Base-by-base conservation (phyloP, 2,888 invertebrate species). In the Eledone cirrhosa region DNA sequence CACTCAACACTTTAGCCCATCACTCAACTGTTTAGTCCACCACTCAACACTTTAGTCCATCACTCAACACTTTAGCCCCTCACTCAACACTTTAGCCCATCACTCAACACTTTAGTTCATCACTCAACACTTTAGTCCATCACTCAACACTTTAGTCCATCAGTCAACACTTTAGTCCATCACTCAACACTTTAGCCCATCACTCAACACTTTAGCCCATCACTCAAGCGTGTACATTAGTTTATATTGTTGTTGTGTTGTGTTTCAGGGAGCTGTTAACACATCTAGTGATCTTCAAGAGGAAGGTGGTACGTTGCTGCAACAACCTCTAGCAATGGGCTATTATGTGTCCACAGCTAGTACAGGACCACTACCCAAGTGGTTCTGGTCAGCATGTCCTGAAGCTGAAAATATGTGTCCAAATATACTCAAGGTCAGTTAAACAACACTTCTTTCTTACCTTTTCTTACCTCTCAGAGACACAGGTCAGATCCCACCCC, bases 261-360 rank as follows among this genome's bases (percentile, higher is more conserved):
- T 75, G 48, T 75, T 75, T 24, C 75, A 75, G 75, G 48, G 75
- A 48, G 75, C 75, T 75, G 75, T 33, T 75, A 75, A 63, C 79
- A 22, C 72, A 78, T 22, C 78, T 14, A 79, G 77, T 14, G 87
- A 88, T 79, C 86, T 87, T 13, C 88, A 89, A 82, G 95, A 95
- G 90, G 94, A 96, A 91, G 96, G 96, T 74, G 94, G 84, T 2
- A 88, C 95, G 53, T 93, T 99, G 81, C 93, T 98, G 85, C 98
- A 99, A 91, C 99, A 99, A 92, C 99, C 99, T 16, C 93, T 99
- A 84, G 99, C 99, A 79, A 94, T 99, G 87, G 99, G 99, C 79
- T 99, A 98, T 92, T 93, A 97, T 91, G 96, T 99, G 82, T 98
- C 98, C 48, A 99, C 99, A 67, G 99, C 99, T 8, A 82, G 85